Evolutionary conservation across 2,113 vertebrate genomes (phyloP).

Genomic region (Ptyas mucosa): DNA sequence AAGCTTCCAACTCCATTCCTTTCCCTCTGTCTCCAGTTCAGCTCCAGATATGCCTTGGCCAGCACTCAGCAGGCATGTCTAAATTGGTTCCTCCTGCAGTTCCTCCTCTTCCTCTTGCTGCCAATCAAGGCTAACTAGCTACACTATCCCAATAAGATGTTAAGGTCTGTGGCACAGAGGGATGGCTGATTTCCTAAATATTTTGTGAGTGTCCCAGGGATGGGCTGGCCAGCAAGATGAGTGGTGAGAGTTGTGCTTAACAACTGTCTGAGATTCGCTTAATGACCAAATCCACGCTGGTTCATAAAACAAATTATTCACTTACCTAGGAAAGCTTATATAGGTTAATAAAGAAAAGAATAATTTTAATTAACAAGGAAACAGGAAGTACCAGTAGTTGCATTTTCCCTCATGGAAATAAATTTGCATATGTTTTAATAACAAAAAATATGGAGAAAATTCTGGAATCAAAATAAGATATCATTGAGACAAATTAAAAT

Average conservation of each 20-base stretch:
- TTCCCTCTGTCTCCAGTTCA: slow-evolving; percentile 26
- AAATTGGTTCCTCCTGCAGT: neutral
- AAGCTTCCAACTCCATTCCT: neutral
- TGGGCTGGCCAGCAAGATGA: neutral
- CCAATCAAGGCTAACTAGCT: slow-evolving; percentile 48
- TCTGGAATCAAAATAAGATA: neutral
- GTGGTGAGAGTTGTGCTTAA: neutral
- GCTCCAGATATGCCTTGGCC: neutral
- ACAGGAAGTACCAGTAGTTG: neutral
- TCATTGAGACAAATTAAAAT: neutral
- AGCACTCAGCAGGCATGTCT: slow-evolving; percentile 8
- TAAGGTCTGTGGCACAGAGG: slow-evolving; percentile 86
- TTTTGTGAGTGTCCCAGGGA: neutral
- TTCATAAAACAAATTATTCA: neutral
- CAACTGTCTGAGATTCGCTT: neutral
- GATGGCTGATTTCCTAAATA: slow-evolving; percentile 59
- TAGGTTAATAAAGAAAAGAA: neutral
- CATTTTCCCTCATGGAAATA: neutral
- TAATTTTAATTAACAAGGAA: neutral
- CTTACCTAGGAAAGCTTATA: neutral
- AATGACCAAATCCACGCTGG: neutral
- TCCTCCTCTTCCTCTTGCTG: slow-evolving; percentile 12
- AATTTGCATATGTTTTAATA: neutral
- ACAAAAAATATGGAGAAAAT: neutral
- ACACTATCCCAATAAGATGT: slow-evolving; percentile 84